phyloP scores from a whole-genome alignment of 2,113 vertebrate genomes.

The Genyomyrus donnyi region DNA sequence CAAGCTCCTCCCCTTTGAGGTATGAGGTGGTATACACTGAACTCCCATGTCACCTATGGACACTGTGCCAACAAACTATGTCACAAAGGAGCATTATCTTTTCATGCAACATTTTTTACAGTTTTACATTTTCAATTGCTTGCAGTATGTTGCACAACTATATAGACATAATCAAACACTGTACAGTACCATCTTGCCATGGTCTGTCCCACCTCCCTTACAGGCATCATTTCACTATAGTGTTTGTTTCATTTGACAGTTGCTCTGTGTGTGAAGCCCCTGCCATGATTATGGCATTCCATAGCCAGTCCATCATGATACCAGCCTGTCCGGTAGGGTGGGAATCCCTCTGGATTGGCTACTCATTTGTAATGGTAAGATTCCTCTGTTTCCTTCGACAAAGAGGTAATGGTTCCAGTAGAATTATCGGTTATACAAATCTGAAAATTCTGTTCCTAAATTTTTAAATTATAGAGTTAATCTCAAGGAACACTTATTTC shows the following conservation, averaged over 20 bases:
- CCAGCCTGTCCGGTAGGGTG: slow-evolving; percentile 79
- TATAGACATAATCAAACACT: not conserved
- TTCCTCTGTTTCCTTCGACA: not conserved
- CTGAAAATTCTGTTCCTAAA: not conserved
- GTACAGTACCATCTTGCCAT: not conserved
- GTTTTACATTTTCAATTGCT: not conserved
- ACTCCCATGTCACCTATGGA: not conserved
- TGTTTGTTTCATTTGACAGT: slow-evolving; percentile 46
- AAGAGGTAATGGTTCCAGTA: not conserved
- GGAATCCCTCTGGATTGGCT: slow-evolving; percentile 84
- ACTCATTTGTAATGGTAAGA: slow-evolving; percentile 78
- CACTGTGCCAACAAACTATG: not conserved
- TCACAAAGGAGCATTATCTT: not conserved
- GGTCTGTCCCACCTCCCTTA: not conserved
- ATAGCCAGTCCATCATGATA: slow-evolving; percentile 85
- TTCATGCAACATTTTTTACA: not conserved
- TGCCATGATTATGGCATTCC: slow-evolving; percentile 92
- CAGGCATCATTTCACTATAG: not conserved
- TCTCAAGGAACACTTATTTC: not conserved
- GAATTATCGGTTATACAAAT: not conserved
- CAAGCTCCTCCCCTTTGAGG: not conserved
- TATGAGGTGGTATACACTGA: not conserved
- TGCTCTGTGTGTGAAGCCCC: slow-evolving; percentile 92
- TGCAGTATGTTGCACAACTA: not conserved
- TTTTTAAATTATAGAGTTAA: not conserved